These are phyloP conservation scores for Caenorhabditis afra DNA, from an alignment of 2,888 invertebrate species.

Conservation along the genomic window DNA sequence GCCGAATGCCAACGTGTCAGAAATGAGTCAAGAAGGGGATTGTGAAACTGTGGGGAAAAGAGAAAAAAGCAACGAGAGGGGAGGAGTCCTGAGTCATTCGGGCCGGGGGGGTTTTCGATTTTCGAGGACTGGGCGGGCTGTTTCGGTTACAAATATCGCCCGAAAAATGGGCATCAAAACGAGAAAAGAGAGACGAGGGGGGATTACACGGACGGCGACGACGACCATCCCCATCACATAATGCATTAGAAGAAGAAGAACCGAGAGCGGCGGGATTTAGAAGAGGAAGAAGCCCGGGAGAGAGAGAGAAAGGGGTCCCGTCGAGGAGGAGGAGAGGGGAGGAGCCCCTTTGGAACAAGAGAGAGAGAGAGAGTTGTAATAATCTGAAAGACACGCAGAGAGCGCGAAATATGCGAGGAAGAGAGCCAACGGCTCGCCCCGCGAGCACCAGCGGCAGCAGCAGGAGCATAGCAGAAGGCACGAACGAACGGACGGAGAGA, in stretches of 20 bases:
- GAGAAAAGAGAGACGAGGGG: neutral
- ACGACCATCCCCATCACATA: slow-evolving; percentile 45
- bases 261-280: slow-evolving; percentile 27
- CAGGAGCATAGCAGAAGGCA: slow-evolving; percentile 26
- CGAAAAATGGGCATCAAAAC: slow-evolving; percentile 36
- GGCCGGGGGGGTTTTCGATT: slow-evolving; percentile 13
- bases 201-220: slow-evolving; percentile 36
- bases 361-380: slow-evolving; percentile 51
- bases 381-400: slow-evolving; percentile 56
- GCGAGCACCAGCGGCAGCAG: too few relatives aligned
- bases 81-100: slow-evolving; percentile 15
- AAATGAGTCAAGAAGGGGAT: slow-evolving; percentile 12
- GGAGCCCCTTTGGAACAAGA: slow-evolving; percentile 24
- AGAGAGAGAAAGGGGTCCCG: slow-evolving; percentile 22
- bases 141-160: slow-evolving; percentile 19
- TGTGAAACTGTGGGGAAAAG: slow-evolving; percentile 2
- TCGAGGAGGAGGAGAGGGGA: slow-evolving; percentile 22
- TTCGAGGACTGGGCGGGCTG: neutral
- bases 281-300: slow-evolving; percentile 17
- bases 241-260: slow-evolving; percentile 36
- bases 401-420: slow-evolving; percentile 21
- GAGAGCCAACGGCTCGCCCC: neutral
- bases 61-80: too few relatives aligned
- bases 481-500: slow-evolving; percentile 30
- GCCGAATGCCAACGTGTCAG: too few relatives aligned